phyloP scores from a whole-genome alignment of 2,113 vertebrate genomes.

The Lophius piscatorius region DNA sequence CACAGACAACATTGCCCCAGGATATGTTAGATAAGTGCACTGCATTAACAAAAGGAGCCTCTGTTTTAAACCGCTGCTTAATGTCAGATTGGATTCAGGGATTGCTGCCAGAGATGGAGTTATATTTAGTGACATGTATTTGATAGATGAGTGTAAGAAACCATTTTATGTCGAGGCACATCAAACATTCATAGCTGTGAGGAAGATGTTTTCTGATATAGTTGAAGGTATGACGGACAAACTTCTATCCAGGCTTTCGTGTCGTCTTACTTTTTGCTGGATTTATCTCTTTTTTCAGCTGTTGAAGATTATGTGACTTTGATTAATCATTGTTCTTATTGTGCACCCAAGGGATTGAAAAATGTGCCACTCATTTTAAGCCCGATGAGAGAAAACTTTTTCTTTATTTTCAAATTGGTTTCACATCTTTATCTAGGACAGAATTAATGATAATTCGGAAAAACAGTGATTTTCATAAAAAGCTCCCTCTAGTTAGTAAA shows the following conservation, averaged over 20 bases:
- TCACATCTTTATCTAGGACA: background rate
- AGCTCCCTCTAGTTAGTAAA: too few relatives aligned
- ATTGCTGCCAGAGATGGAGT: constrained; percentile 13
- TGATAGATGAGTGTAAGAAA: constrained; percentile 43
- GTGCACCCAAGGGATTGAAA: too few relatives aligned
- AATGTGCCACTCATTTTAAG: too few relatives aligned
- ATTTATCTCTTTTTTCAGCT: background rate
- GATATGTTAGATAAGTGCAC: constrained; percentile 60
- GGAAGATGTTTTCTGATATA: constrained; percentile 3
- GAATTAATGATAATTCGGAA: background rate
- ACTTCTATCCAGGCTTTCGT: background rate
- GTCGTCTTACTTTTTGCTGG: background rate
- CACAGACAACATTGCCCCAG: constrained; percentile 59
- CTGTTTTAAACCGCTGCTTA: constrained; percentile 45
- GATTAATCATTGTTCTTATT: background rate
- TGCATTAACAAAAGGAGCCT: constrained; percentile 56
- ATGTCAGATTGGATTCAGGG: constrained; percentile 38
- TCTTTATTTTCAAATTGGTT: too few relatives aligned
- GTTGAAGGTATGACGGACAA: constrained; percentile 13
- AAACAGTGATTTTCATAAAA: too few relatives aligned
- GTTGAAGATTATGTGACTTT: background rate
- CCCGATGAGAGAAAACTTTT: too few relatives aligned
- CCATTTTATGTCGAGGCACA: constrained; percentile 22
- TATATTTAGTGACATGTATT: constrained; percentile 41
- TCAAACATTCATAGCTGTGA: constrained; percentile 8